Base-by-base conservation (phyloP, 2,888 invertebrate species). In the Ethmia dodecea region DNA sequence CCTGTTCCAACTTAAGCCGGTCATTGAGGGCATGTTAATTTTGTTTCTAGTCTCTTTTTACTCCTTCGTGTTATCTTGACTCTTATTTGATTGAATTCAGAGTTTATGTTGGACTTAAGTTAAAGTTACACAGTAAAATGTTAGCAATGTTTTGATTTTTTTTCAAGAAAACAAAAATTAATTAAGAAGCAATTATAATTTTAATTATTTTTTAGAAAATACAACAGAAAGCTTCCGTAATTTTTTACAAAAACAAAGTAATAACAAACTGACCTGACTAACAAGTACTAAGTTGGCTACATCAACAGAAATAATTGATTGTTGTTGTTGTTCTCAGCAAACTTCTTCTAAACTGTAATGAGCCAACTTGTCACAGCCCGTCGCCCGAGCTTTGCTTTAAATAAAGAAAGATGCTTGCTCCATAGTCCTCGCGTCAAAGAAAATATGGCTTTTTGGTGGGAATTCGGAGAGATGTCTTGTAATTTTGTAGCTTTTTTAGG, bases 21-120 rank as follows among this genome's bases (percentile, higher is more conserved):
- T n/a, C 22, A 60, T 62, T 62, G 52, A 55, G 59, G 61, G 55
- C 65, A 72, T 61, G 61, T 65, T 65, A 64, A 69, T 63, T 66
- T 57, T 45, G 33, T 41, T 45, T 45, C 42, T 59, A 67, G 65
- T 60, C 52, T 60, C 59, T 58, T 63, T 61, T 65, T 60, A 54
- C 60, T 58, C 52, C 56, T 55, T 40, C 50, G n/a, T n/a, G n/a
- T 22, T 22, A n/a, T 58, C 62, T 61, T 65, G 59, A 54, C 60
- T 58, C 52, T 57, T 55, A 40, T 49, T n/a, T n/a, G n/a, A n/a
- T 22, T 59, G 37, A 60, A 60, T 60, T 55, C 55, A 52, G 48
- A 52, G 52, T 46, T 40, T n/a, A 22, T 8, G 22, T 22, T 8
- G 8, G 22, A 9, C 3, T 22, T n/a, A n/a, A 22, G n/a, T 22